Base-by-base conservation (phyloP, 2,113 vertebrate genomes). In the Tachycineta bicolor region DNA sequence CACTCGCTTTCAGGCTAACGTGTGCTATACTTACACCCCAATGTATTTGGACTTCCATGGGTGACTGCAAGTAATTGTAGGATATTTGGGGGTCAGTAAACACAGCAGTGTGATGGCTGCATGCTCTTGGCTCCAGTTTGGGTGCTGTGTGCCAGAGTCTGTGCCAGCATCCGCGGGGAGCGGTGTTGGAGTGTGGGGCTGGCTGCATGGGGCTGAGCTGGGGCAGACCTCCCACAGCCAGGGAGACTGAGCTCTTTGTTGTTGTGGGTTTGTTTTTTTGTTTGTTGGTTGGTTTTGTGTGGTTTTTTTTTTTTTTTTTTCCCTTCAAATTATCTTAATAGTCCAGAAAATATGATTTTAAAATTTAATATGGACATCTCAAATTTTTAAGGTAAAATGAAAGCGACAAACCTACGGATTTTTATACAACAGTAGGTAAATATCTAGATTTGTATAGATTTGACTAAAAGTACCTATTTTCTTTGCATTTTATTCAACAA, bases 1-100 rank as follows among this genome's bases (percentile, higher is more conserved):
- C 6, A 0, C 24, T 55, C 25, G 16, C 34, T 62, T 70, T 46
- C 11, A 2, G 46, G 24, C 31, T 64, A 2, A 5, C 0, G 0
- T 8, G 74, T 75, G 28, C 68, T 83, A 0, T 52, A 39, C 23
- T 60, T 56, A 21, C 2, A 25, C 26, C 44, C 1, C 1, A 34
- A 12, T n/a, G 10, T 9, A 43, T 41, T 29, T 55, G 49, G 56
- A 12, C 16, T 58, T 74, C 23, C 23, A 15, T 39, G 41, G 39
- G 31, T 41, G 55, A 12, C 33, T 7, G 1, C 62, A 43, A 25
- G 44, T 41, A 50, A 18, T 6, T 26, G 19, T 11, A 1, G 2
- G 1, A 1, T 18, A 3, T 2, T 20, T 26, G 31, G 26, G 50
- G n/a, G 19, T 44, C 79, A 52, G 76, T 63, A 65, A 23, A 4